Evolutionary conservation across 2,888 invertebrate species (phyloP), one percentile per base, ranked within the genome.

Genomic region (Phortica okadai): DNA sequence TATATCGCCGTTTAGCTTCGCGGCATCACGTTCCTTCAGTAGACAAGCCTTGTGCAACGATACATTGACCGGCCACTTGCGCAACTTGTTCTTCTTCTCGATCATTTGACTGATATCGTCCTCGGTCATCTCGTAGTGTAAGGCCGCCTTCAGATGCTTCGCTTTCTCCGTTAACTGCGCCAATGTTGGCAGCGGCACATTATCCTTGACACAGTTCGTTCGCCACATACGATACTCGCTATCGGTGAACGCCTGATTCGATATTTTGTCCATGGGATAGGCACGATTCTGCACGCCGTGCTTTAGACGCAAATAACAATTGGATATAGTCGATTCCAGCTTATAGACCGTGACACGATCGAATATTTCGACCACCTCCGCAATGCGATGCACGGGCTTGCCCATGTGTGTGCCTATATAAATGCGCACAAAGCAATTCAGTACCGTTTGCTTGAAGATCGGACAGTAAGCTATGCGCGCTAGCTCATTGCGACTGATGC

Each of bases 11-110:
- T 66, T 44, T n/a, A 42, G 11, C 5, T 4, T 66, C 11, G 66
- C 66, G 7, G 66, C 41, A n/a, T 66, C 14, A n/a, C 66, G 66
- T n/a, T 66, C 66, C 66, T 66, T 66, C 8, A 66, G 8, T 7
- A 42, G 42, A 14, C 44, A 44, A 66, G 66, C 44, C 8, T 66
- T 66, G 11, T 42, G 2, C 66, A n/a, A 3, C 11, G 44, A 10
- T 2, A 16, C 16, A 42, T 44, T 66, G 0, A 6, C 42, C 1
- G 66, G 44, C 7, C 6, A 14, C n/a, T 66, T n/a, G 14, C 66
- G 66, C 42, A 66, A 33, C n/a, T 6, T 42, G 10, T 41, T n/a
- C n/a, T 66, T 66, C 7, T n/a, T n/a, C 44, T 14, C 66, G 16
- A 66, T n/a, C 66, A 66, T 66, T 1, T 42, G 41, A 42, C n/a